Evolutionary conservation across 2,113 vertebrate species (phyloP).

Genomic region (Haplochromis vanheusdeni): DNA sequence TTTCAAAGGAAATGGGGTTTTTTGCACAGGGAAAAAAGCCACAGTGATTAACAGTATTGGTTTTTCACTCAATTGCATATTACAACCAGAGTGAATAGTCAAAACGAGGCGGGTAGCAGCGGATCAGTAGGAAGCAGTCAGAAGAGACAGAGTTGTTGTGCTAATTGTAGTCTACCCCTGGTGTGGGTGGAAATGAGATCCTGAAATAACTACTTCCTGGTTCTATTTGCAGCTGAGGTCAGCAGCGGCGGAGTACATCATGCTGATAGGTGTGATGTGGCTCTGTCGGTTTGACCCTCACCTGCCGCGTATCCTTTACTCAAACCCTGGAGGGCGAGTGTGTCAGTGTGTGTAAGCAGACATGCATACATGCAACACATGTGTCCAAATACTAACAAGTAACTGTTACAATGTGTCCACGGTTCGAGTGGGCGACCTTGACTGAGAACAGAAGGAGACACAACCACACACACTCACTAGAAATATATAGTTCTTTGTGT

Average conservation of each 20-base stretch:
- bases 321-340: constrained; percentile 20
- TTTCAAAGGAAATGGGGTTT: neutral
- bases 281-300: constrained; percentile 60
- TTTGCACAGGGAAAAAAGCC: neutral
- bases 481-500: constrained; percentile 24
- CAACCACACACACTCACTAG: neutral
- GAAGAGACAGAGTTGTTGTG: constrained; percentile 29
- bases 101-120: neutral
- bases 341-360: neutral
- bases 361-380: constrained; percentile 27
- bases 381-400: constrained; percentile 21
- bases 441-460: neutral
- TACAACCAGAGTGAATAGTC: neutral
- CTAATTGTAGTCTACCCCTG: constrained; percentile 61
- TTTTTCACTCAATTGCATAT: neutral
- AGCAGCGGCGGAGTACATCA: constrained; percentile 59
- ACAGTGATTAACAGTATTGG: neutral
- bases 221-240: constrained; percentile 69
- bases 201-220: constrained; percentile 65
- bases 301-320: constrained; percentile 63
- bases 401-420: neutral
- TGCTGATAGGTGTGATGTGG: constrained; percentile 53
- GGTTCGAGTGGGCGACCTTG: constrained; percentile 28
- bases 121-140: constrained; percentile 14
- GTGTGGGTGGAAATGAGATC: constrained; percentile 64